phyloP scores from a whole-genome alignment of 2,113 vertebrate species.

The Clarias gariepinus region DNA sequence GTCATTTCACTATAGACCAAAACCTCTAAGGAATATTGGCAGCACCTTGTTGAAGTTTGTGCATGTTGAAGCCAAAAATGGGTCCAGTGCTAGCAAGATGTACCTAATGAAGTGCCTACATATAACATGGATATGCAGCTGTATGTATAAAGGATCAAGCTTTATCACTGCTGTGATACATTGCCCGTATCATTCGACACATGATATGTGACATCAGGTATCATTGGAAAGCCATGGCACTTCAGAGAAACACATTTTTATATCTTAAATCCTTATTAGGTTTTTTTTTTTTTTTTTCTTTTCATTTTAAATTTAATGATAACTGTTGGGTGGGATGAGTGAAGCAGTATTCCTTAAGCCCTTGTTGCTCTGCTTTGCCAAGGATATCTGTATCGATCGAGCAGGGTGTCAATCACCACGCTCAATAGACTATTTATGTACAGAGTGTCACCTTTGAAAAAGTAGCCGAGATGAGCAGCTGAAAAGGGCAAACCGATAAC shows the following conservation, averaged over 20 bases:
- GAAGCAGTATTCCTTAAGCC: conserved; percentile 55
- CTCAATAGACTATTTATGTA: conserved; percentile 64
- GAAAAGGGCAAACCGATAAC: conserved; percentile 51
- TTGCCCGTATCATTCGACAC: no score
- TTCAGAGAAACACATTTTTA: not conserved
- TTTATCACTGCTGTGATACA: no score
- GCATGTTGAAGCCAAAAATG: no score
- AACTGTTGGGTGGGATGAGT: conserved; percentile 47
- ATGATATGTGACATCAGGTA: not conserved
- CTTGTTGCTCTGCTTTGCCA: conserved; percentile 58
- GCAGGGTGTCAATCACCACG: conserved; percentile 66
- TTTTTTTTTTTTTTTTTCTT: no score
- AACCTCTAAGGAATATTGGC: no score
- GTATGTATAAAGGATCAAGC: no score
- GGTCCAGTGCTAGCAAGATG: no score
- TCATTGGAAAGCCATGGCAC: not conserved
- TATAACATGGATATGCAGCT: no score
- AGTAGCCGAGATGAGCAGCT: conserved; percentile 40
- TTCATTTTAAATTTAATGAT: not conserved
- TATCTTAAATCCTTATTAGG: not conserved
- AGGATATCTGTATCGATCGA: conserved; percentile 67
- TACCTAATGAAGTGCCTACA: no score
- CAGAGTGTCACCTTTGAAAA: conserved; percentile 59
- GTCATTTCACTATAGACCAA: no score
- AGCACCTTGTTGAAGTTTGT: no score